Percentiles rank a stretch among this genome's conserved stretches.
phyloP scores from a whole-genome alignment of 2,888 invertebrate species.

The Escarpia spicata region DNA sequence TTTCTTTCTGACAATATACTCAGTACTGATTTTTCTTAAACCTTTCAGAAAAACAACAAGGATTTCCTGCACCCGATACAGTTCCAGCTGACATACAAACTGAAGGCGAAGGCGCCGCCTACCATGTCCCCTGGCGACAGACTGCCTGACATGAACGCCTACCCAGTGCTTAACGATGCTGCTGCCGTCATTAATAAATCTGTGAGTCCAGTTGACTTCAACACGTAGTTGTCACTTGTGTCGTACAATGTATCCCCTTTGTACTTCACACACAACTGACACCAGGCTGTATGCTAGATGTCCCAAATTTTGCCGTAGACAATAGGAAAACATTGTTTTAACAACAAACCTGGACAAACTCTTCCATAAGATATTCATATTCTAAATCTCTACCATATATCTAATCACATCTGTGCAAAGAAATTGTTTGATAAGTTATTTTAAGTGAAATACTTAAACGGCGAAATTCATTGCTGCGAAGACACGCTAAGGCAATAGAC shows the following conservation, averaged over 20 bases:
- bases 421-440: too few relatives aligned
- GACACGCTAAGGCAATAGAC: too few relatives aligned
- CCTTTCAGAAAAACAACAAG: slow-evolving; percentile 55
- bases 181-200: slow-evolving; percentile 69
- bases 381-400: too few relatives aligned
- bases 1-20: background rate
- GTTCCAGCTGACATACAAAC: slow-evolving; percentile 84
- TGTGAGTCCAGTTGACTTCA: background rate
- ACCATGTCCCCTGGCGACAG: slow-evolving; percentile 43
- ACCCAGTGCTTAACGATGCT: slow-evolving; percentile 89
- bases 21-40: background rate
- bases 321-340: too few relatives aligned
- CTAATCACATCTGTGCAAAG: too few relatives aligned
- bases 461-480: too few relatives aligned
- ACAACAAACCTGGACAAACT: too few relatives aligned
- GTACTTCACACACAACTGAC: too few relatives aligned
- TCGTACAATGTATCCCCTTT: background rate
- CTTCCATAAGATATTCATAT: too few relatives aligned
- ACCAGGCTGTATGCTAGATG: too few relatives aligned
- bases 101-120: slow-evolving; percentile 70
- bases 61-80: slow-evolving; percentile 67
- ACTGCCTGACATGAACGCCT: slow-evolving; percentile 79
- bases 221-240: background rate
- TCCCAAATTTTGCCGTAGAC: too few relatives aligned
- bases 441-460: too few relatives aligned